A percentile compares a stretch with the other conserved stretches of the same genome.
Evolutionary conservation across 2,888 invertebrate species (phyloP).

Genomic region (Caenorhabditis becei): DNA sequence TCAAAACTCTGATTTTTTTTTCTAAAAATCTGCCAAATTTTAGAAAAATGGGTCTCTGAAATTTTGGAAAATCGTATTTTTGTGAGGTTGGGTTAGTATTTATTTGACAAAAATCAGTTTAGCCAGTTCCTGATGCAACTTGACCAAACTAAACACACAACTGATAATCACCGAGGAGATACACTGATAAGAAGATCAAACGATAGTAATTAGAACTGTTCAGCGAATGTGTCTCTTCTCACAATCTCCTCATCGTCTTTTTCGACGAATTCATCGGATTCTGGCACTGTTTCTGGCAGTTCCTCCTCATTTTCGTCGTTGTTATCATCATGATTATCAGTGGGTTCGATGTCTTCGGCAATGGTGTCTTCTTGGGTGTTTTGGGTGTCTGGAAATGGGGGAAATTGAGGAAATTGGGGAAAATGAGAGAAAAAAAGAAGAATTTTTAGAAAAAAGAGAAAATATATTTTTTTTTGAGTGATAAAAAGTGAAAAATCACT

Average conservation of each 20-base stretch:
- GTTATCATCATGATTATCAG: slow-evolving; percentile 10
- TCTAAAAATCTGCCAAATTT: too few species aligned
- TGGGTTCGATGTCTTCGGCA: slow-evolving; percentile 8
- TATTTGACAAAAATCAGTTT: too few species aligned
- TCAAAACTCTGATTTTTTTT: neutral
- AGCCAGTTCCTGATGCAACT: too few species aligned
- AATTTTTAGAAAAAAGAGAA: too few species aligned
- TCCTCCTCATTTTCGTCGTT: slow-evolving; percentile 32
- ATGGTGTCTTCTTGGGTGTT: neutral
- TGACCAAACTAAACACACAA: too few species aligned
- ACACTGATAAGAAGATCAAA: neutral
- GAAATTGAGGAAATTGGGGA: too few species aligned
- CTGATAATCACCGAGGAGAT: neutral
- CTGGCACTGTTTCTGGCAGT: slow-evolving; percentile 30
- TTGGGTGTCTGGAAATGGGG: slow-evolving; percentile 8
- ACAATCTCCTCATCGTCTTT: slow-evolving; percentile 7
- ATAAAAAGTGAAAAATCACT: too few species aligned
- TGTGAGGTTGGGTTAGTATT: too few species aligned
- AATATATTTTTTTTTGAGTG: too few species aligned
- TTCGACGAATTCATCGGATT: slow-evolving; percentile 28
- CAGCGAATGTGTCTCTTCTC: slow-evolving; percentile 57
- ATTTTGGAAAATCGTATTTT: too few species aligned
- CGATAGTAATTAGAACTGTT: slow-evolving; percentile 45
- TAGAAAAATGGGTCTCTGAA: too few species aligned
- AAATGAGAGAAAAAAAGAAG: too few species aligned